A percentile compares a stretch with the other conserved stretches of the same genome.
Evolutionary conservation across 1,140 invertebrate genomes (phyloP).

Genomic region (Solenopsis fugax): DNA sequence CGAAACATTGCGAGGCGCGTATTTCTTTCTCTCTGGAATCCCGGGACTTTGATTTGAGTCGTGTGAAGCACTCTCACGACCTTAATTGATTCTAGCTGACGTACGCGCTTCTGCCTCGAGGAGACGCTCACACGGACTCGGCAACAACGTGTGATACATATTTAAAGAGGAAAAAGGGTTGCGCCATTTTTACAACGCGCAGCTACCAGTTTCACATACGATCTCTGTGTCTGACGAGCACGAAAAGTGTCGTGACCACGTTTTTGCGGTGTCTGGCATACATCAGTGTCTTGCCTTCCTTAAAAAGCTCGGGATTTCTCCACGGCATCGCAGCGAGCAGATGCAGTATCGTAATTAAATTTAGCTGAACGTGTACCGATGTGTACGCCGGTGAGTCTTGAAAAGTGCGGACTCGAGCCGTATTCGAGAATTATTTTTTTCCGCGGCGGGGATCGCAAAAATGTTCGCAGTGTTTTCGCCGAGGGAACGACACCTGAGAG

Average conservation of each 20-base stretch:
- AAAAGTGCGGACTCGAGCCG: neutral
- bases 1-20: slow-evolving; percentile 63
- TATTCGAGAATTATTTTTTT: slow-evolving; percentile 23
- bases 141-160: slow-evolving; percentile 62
- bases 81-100: slow-evolving; percentile 65
- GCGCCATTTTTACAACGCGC: slow-evolving; percentile 48
- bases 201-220: slow-evolving; percentile 44
- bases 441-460: neutral
- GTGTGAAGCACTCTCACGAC: slow-evolving; percentile 53
- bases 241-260: slow-evolving; percentile 68
- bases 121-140: slow-evolving; percentile 34
- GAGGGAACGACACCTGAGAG: neutral
- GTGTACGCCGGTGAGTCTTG: neutral
- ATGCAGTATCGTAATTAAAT: slow-evolving; percentile 63
- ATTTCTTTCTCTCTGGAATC: slow-evolving; percentile 52
- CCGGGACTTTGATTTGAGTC: slow-evolving; percentile 59
- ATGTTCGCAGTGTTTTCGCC: neutral
- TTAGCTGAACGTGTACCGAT: slow-evolving; percentile 31
- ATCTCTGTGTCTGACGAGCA: slow-evolving; percentile 63
- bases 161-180: slow-evolving; percentile 60
- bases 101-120: slow-evolving; percentile 54
- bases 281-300: slow-evolving; percentile 50
- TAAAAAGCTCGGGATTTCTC: slow-evolving; percentile 43
- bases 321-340: neutral
- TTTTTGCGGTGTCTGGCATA: slow-evolving; percentile 62